Evolutionary conservation across 2,113 vertebrate genomes (phyloP).

Genomic region (Podocnemis expansa): DNA sequence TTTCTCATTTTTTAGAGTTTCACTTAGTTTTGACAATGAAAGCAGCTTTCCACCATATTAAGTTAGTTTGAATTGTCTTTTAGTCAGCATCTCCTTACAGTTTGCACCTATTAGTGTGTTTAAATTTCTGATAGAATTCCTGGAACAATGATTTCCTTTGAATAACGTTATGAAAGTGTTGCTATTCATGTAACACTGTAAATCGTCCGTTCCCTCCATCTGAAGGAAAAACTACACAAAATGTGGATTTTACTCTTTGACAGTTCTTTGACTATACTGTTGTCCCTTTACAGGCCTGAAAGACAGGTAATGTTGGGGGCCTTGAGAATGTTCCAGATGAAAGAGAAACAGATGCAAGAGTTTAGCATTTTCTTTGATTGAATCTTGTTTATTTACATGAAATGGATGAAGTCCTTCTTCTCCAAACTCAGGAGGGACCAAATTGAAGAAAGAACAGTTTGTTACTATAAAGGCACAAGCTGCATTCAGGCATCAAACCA

Average conservation of each 20-base stretch:
- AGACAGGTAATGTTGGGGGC: not conserved
- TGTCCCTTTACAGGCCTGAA: not conserved
- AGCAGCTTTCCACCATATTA: conserved; percentile 13
- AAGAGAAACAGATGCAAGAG: not conserved
- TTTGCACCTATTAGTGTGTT: not conserved
- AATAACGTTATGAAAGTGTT: not conserved
- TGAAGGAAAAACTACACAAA: not conserved
- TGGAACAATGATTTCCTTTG: conserved; percentile 16
- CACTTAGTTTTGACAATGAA: not conserved
- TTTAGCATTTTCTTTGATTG: not conserved
- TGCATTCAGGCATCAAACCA: not conserved
- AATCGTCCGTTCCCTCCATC: not conserved
- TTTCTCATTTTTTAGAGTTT: not conserved
- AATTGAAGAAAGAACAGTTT: not conserved
- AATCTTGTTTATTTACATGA: not conserved
- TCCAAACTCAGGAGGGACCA: not conserved
- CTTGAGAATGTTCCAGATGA: not conserved
- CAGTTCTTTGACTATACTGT: not conserved
- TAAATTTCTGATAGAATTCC: conserved; percentile 12
- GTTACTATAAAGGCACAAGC: not conserved
- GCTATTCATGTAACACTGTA: conserved; percentile 9
- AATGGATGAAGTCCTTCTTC: not conserved
- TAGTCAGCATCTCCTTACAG: conserved; percentile 6
- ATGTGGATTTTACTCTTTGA: not conserved
- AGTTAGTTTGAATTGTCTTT: not conserved